phyloP scores from a whole-genome alignment of 2,888 invertebrate species.

The Tetranychus truncatus region DNA sequence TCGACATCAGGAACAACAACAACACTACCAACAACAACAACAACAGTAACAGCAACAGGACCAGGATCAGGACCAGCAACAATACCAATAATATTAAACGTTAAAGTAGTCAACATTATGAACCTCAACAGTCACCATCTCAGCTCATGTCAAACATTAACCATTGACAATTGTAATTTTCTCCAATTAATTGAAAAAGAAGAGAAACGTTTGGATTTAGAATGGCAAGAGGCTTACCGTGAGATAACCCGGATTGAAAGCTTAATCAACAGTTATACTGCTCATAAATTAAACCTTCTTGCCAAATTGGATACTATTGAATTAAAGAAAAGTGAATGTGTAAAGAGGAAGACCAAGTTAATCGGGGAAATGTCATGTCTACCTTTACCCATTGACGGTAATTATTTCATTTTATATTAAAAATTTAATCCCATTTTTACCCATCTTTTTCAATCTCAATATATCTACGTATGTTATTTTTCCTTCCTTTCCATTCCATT shows the following conservation, averaged over 20 bases:
- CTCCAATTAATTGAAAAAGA: constrained; percentile 10
- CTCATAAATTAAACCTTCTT: neutral
- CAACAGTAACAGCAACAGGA: neutral
- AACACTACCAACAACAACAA: neutral
- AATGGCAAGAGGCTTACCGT: constrained; percentile 8
- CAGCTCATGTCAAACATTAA: neutral
- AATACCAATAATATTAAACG: neutral
- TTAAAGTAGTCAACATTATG: neutral
- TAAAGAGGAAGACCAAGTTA: constrained; percentile 5
- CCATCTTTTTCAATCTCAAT: neutral
- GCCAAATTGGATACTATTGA: constrained; percentile 8
- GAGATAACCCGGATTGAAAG: constrained; percentile 6
- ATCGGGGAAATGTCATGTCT: constrained; percentile 8
- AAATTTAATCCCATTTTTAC: neutral
- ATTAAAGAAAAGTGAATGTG: constrained; percentile 9
- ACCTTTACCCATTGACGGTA: constrained; percentile 6
- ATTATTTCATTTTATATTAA: neutral
- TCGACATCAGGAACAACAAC: neutral
- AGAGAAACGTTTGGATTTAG: constrained; percentile 7
- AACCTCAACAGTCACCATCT: constrained; percentile 6
- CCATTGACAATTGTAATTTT: constrained; percentile 11
- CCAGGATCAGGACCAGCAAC: neutral
- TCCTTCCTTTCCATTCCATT: neutral
- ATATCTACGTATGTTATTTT: neutral
- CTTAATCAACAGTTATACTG: constrained; percentile 1